Base-by-base conservation (phyloP, 1,140 invertebrate species). In the Lepidurus couesii region DNA sequence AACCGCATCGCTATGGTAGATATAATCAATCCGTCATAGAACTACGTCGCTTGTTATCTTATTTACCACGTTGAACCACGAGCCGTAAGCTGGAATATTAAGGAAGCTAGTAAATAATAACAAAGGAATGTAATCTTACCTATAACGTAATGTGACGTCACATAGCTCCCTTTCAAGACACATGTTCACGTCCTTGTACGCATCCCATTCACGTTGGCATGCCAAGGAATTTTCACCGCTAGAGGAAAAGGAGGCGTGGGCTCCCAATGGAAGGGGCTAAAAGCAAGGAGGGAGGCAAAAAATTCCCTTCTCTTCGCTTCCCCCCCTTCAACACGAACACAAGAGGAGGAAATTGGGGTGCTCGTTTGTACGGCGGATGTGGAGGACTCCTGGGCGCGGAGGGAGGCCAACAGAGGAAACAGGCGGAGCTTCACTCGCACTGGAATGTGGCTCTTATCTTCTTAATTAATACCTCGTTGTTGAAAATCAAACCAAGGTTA, bases 141-240 rank as follows among this genome's bases (percentile, higher is more conserved):
- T 65, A 21, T 65, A 16, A 65, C 9, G 53, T 65, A 21, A 65
- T 65, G 53, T 65, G 53, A 65, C 53, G 53, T 65, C 53, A 65
- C 53, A 65, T 65, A 13, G 53, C 53, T 65, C 53, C 53, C 53
- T 10, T 65, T 65, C 53, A 65, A 65, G 53, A 65, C 53, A 65
- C 53, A 65, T 65, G 53, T 65, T 65, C 53, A 65, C 53, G 53
- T 65, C 53, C 53, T 65, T 65, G 53, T 65, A 65, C 53, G 53
- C 53, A 65, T 65, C 53, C 53, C 53, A 65, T 65, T 65, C 53
- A 65, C 53, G 53, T 65, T 65, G 53, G 53, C 53, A 65, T 65
- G 53, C 53, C 53, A 65, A 21, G 21, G 53, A 47, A 65, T 65
- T 65, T 65, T 65, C 53, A 65, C 53, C 8, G 47, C 47, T 65